Percentiles rank a stretch among this genome's conserved stretches.
phyloP scores from a whole-genome alignment of 2,113 vertebrate species.

The Neogobius melanostomus region DNA sequence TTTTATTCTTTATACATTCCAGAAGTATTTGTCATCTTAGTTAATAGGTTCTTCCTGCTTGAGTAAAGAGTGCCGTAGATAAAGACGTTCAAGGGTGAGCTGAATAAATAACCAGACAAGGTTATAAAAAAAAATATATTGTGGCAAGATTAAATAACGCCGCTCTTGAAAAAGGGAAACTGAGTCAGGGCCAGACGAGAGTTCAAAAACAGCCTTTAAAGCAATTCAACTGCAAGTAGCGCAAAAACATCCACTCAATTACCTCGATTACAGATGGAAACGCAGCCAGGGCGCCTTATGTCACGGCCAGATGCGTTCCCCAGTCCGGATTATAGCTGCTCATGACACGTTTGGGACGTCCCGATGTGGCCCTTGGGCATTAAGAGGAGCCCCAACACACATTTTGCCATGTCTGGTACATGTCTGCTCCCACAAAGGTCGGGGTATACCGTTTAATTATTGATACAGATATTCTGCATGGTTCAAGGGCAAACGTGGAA shows the following conservation, averaged over 20 bases:
- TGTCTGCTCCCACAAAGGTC: slow-evolving; percentile 8
- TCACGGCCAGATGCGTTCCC: slow-evolving; percentile 41
- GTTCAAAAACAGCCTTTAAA: slow-evolving; percentile 20
- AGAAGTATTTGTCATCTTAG: slow-evolving; percentile 21
- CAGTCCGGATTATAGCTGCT: background rate
- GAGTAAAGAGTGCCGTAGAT: slow-evolving; percentile 21
- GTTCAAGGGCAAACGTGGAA: slow-evolving; percentile 36
- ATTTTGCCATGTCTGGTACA: slow-evolving; percentile 23
- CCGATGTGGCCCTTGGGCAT: background rate
- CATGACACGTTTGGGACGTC: slow-evolving; percentile 1
- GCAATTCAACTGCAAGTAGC: slow-evolving; percentile 41
- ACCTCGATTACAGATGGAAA: slow-evolving; percentile 61
- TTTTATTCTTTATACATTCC: background rate
- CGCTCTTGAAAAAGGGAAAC: slow-evolving; percentile 47
- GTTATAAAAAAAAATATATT: slow-evolving; percentile 33
- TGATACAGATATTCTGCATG: slow-evolving; percentile 38
- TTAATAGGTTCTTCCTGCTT: slow-evolving; percentile 34
- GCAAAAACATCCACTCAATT: slow-evolving; percentile 56
- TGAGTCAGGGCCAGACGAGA: slow-evolving; percentile 10
- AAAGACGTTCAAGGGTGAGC: slow-evolving; percentile 16
- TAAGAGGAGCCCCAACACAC: slow-evolving; percentile 6
- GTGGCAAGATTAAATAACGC: slow-evolving; percentile 30
- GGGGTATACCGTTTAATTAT: slow-evolving; percentile 51
- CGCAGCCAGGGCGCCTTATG: slow-evolving; percentile 41
- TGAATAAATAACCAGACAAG: slow-evolving; percentile 34